Evolutionary conservation across 2,888 invertebrate species (phyloP).

Genomic region (Andrena minutula): DNA sequence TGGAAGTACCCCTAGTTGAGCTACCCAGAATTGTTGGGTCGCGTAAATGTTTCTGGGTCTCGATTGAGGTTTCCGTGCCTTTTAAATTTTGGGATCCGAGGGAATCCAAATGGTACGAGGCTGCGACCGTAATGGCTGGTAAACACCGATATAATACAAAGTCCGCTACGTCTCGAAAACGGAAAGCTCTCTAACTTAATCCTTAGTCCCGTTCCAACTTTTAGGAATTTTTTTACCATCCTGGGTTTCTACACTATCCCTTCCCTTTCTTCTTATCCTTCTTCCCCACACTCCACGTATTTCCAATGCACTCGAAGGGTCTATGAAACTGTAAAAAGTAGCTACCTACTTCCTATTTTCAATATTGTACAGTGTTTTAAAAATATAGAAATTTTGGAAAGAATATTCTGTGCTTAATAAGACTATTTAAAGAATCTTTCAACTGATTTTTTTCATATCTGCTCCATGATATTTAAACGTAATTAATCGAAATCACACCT

Average conservation of each 20-base stretch:
- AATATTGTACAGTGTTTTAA: no score
- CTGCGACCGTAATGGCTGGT: conserved; percentile 1
- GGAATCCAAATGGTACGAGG: not conserved
- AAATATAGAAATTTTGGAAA: no score
- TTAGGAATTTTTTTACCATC: conserved; percentile 30
- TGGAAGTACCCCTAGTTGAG: not conserved
- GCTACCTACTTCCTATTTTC: no score
- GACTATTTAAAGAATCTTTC: no score
- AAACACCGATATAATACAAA: conserved; percentile 30
- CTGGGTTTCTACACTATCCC: not conserved
- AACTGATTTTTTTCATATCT: no score
- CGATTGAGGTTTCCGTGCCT: conserved; percentile 4
- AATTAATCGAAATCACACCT: no score
- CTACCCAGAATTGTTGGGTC: not conserved
- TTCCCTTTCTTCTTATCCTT: not conserved
- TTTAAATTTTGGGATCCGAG: not conserved
- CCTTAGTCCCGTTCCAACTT: conserved; percentile 43
- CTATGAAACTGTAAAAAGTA: no score
- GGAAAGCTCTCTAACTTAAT: conserved; percentile 42
- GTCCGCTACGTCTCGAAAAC: conserved; percentile 14
- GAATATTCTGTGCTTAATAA: no score
- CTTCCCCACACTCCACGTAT: not conserved
- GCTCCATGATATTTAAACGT: no score
- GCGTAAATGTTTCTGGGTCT: not conserved
- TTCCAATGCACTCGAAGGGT: not conserved